Percentiles rank a stretch among this genome's conserved stretches.
These are phyloP conservation scores for Musca domestica DNA, from an alignment of 1,140 invertebrate genomes.

Conservation along the genomic window DNA sequence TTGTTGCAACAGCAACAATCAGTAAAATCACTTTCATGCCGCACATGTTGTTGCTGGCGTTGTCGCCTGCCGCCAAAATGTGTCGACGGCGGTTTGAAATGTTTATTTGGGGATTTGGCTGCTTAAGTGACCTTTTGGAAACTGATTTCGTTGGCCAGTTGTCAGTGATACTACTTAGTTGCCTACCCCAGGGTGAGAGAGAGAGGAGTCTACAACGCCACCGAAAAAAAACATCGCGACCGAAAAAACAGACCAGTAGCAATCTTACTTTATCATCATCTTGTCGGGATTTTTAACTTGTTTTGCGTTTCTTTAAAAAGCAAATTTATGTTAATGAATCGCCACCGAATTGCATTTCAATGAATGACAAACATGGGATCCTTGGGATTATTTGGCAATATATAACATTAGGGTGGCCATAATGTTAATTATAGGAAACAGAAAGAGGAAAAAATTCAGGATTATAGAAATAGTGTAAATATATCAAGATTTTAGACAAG, in stretches of 20 bases:
- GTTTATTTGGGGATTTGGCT: too few relatives aligned
- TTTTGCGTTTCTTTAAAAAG: constrained; percentile 18
- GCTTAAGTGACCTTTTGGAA: constrained; percentile 9
- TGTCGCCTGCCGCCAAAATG: neutral
- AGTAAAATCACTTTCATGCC: constrained; percentile 17
- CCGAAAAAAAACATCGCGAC: too few relatives aligned
- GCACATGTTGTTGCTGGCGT: constrained; percentile 9
- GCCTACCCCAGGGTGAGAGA: neutral
- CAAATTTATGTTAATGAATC: constrained; percentile 23
- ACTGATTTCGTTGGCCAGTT: too few relatives aligned
- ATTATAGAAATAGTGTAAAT: too few relatives aligned
- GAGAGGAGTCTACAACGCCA: neutral
- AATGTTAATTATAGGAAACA: too few relatives aligned
- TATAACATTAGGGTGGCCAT: neutral
- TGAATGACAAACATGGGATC: constrained; percentile 4
- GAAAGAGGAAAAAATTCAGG: too few relatives aligned
- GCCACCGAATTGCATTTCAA: constrained; percentile 3
- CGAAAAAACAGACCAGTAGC: too few relatives aligned
- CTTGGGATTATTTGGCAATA: too few relatives aligned
- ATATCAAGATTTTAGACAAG: too few relatives aligned
- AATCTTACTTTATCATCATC: constrained; percentile 1
- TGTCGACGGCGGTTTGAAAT: neutral
- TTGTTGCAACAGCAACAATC: constrained; percentile 4
- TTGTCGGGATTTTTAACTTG: constrained; percentile 1
- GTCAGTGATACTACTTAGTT: neutral